A percentile compares a stretch with the other conserved stretches of the same genome.
phyloP scores from a whole-genome alignment of 1,140 invertebrate species.

The Zophobas atratus region DNA sequence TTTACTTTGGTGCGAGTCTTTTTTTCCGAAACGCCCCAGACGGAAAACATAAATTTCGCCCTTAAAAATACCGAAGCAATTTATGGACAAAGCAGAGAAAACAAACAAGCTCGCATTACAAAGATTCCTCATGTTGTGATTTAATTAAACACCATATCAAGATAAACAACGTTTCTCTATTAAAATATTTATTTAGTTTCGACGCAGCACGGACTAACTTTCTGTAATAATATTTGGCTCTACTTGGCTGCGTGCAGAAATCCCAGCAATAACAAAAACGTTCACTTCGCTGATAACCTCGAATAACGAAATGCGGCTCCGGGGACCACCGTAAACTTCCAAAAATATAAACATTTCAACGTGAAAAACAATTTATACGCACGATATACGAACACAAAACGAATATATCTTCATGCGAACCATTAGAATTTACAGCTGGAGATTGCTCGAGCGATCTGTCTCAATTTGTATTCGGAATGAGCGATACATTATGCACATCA shows the following conservation, averaged over 20 bases:
- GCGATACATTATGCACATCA: too few species aligned
- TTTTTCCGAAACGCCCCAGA: slow-evolving; percentile 9
- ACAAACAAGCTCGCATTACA: slow-evolving; percentile 31
- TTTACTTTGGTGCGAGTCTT: slow-evolving; percentile 3
- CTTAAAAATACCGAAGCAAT: background rate
- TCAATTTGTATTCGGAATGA: too few species aligned
- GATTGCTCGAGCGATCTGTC: too few species aligned
- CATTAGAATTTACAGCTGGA: background rate
- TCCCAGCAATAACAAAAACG: slow-evolving; percentile 28
- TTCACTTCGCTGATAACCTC: slow-evolving; percentile 27
- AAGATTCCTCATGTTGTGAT: slow-evolving; percentile 48
- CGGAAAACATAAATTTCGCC: background rate
- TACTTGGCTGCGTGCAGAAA: slow-evolving; percentile 27
- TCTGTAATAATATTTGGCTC: slow-evolving; percentile 46
- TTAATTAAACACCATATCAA: slow-evolving; percentile 48
- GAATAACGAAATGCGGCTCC: slow-evolving; percentile 26
- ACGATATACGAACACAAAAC: background rate
- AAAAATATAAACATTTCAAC: slow-evolving; percentile 32
- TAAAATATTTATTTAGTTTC: slow-evolving; percentile 42
- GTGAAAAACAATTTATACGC: slow-evolving; percentile 18
- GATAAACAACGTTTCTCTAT: slow-evolving; percentile 38
- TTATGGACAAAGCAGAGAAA: slow-evolving; percentile 25
- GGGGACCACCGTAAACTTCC: slow-evolving; percentile 4
- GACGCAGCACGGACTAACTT: slow-evolving; percentile 10
- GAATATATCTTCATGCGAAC: slow-evolving; percentile 3